Base-by-base conservation (phyloP, 1,140 invertebrate species). In the Brachystomella parvula region DNA sequence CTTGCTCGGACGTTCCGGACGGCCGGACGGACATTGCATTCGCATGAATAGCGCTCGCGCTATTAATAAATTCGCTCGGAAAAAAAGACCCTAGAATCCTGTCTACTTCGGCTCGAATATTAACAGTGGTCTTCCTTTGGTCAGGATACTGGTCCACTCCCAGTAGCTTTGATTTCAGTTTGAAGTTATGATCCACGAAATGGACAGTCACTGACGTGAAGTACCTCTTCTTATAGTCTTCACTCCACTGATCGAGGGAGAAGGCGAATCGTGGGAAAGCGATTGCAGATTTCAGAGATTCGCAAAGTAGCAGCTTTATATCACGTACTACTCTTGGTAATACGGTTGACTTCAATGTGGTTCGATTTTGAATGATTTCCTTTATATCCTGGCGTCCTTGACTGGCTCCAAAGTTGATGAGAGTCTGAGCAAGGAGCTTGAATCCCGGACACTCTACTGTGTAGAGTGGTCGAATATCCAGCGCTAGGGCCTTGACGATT, bases 61-160 rank as follows among this genome's bases (percentile, higher is more conserved):
- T n/a, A n/a, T n/a, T n/a, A n/a, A 44, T 9, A 12, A 12, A 9
- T 44, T 44, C 39, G 9, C 9, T 12, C 9, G n/a, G n/a, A n/a
- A 44, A 44, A 44, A 44, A 44, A 12, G 39, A 12, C n/a, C 39
- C 39, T n/a, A 44, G 9, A 12, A 44, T 44, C n/a, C 39, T 9
- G 9, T 44, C 39, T 9, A 44, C 39, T 24, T 57, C 53, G 6
- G 6, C 24, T 57, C 53, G 53, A 28, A 57, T 57, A 57, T 57
- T 57, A 12, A 21, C 12, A 12, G 53, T 57, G 12, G 60, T n/a
- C 21, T 60, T 60, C 30, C 15, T 12, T 26, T 60, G 24, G 15
- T 17, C 9, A 28, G 60, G 33, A 39, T 33, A 61, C 26, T 61
- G 30, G n/a, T 33, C 31, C 15, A 61, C 60, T n/a, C 60, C 60